Evolutionary conservation across 2,113 vertebrate species (phyloP).

Genomic region (Semnornis frantzii): DNA sequence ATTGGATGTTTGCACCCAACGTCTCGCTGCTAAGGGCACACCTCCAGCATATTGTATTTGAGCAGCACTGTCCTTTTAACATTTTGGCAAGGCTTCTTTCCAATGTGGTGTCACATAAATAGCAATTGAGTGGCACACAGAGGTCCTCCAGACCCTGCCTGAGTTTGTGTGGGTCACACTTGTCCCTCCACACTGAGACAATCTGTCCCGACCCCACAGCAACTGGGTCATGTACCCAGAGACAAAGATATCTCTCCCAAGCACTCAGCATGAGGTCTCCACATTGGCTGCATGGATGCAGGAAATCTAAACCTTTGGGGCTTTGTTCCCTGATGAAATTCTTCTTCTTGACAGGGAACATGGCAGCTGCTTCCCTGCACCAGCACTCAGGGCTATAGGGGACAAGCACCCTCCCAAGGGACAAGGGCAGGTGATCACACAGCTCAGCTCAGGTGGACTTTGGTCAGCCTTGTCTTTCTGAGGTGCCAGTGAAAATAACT

Average conservation of each 20-base stretch:
- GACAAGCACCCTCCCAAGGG: neutral
- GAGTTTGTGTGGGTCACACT: neutral
- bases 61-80: neutral
- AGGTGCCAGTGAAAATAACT: neutral
- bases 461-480: neutral
- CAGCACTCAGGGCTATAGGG: neutral
- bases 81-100: neutral
- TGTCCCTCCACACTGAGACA: neutral
- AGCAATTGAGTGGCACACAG: neutral
- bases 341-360: neutral
- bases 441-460: neutral
- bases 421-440: neutral
- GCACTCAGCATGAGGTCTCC: neutral
- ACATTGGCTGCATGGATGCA: neutral
- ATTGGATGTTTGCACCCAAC: neutral
- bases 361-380: neutral
- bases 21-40: neutral
- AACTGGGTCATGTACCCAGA: neutral
- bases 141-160: neutral
- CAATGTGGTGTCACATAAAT: rapidly evolving
- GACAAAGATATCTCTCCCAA: neutral
- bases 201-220: neutral
- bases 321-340: neutral
- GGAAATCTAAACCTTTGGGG: rapidly evolving
- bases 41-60: neutral